These are phyloP conservation scores for Bombus consobrinus DNA, from an alignment of 1,140 invertebrate species.

Conservation along the genomic window DNA sequence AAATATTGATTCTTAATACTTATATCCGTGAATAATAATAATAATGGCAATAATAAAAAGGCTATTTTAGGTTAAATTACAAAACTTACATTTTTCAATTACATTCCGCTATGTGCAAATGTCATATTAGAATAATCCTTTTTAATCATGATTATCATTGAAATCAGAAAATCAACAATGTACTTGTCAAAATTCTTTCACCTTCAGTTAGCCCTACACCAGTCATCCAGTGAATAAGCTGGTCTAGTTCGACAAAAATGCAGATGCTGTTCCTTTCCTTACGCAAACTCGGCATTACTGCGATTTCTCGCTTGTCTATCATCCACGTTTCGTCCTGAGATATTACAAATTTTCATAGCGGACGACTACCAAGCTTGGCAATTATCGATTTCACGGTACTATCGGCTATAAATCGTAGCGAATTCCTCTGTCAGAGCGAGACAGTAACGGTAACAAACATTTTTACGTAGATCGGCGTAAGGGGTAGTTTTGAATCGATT, in stretches of 20 bases:
- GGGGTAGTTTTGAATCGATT: slow-evolving; percentile 7
- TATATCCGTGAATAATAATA: too few species aligned
- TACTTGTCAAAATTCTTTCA: neutral
- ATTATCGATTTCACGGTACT: slow-evolving; percentile 30
- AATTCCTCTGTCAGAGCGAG: neutral
- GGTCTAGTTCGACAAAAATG: too few species aligned
- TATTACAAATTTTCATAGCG: neutral
- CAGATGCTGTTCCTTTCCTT: neutral
- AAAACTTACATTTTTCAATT: too few species aligned
- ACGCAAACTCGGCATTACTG: neutral
- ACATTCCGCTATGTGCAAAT: too few species aligned
- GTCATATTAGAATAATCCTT: too few species aligned
- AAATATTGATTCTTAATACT: too few species aligned
- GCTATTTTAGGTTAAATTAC: too few species aligned
- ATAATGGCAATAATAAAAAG: too few species aligned
- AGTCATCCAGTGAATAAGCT: too few species aligned
- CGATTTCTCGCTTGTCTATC: neutral
- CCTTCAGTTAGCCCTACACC: too few species aligned
- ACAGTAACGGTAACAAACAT: neutral
- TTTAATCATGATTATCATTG: too few species aligned
- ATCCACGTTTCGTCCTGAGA: neutral
- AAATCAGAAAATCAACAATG: neutral
- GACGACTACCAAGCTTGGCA: neutral
- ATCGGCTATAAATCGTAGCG: neutral
- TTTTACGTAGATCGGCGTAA: neutral